These are phyloP conservation scores for Paratrypauchen microcephalus DNA, from an alignment of 2,797 vertebrate species.

Conservation along the genomic window DNA sequence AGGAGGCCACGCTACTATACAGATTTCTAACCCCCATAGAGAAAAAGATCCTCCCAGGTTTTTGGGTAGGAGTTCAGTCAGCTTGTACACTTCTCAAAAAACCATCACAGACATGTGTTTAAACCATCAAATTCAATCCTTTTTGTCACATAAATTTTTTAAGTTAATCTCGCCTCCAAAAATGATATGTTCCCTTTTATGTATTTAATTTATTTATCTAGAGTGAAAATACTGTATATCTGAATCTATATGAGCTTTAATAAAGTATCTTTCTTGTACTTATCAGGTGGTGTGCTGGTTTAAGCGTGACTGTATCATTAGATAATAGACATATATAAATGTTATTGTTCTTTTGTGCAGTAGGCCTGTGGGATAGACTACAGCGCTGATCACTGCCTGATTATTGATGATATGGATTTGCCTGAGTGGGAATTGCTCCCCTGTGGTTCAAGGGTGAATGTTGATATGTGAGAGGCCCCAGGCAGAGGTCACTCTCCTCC, in stretches of 20 bases:
- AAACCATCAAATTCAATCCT: background rate
- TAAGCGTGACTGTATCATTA: background rate
- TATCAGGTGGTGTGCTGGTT: background rate
- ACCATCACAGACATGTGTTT: constrained; percentile 23
- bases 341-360: background rate
- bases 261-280: background rate
- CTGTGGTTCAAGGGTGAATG: constrained; percentile 19
- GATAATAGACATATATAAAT: background rate
- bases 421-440: constrained; percentile 9
- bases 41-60: constrained; percentile 67
- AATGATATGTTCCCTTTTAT: background rate
- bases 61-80: constrained; percentile 68
- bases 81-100: constrained; percentile 52
- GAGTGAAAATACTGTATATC: background rate
- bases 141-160: background rate
- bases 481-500: constrained; percentile 37
- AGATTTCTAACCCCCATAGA: constrained; percentile 46
- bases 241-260: background rate
- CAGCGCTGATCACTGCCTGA: background rate
- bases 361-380: background rate
- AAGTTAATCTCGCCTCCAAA: no score
- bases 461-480: constrained; percentile 41
- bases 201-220: background rate
- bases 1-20: constrained; percentile 57
- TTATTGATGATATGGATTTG: constrained; percentile 21